phyloP scores from a whole-genome alignment of 2,113 vertebrate genomes.

The Elachura formosa region DNA sequence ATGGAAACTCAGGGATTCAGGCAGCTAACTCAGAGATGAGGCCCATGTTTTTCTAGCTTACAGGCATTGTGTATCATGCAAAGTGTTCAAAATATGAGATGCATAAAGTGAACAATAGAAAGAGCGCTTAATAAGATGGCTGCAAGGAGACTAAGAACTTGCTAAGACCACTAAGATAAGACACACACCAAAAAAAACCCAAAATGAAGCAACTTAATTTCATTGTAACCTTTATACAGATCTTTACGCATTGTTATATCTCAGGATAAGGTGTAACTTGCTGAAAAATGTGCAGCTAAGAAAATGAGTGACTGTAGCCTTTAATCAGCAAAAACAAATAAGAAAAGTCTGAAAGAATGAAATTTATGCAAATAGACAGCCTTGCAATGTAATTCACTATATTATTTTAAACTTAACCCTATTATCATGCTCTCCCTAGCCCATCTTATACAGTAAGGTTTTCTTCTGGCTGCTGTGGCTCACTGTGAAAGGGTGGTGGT shows the following conservation, averaged over 20 bases:
- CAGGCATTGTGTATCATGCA: accelerated
- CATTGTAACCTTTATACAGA: background rate
- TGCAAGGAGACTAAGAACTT: background rate
- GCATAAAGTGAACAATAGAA: background rate
- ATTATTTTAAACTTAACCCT: background rate
- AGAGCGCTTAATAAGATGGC: background rate
- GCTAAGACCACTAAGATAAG: background rate
- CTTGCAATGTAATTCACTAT: background rate
- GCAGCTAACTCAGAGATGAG: background rate
- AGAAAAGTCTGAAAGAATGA: background rate
- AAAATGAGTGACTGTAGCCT: background rate
- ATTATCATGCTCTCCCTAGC: background rate
- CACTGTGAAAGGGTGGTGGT: background rate
- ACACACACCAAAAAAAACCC: too few species aligned
- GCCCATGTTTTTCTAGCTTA: background rate
- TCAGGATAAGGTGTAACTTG: too few species aligned
- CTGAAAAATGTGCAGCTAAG: background rate
- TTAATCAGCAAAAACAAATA: background rate
- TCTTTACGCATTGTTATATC: too few species aligned
- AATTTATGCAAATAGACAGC: background rate
- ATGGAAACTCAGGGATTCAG: background rate
- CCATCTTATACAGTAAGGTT: background rate
- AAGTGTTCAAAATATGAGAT: background rate
- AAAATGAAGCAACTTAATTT: background rate
- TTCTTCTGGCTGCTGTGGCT: background rate